These are phyloP conservation scores for Ammospiza nelsoni DNA, from an alignment of 2,113 vertebrate genomes.

Conservation along the genomic window DNA sequence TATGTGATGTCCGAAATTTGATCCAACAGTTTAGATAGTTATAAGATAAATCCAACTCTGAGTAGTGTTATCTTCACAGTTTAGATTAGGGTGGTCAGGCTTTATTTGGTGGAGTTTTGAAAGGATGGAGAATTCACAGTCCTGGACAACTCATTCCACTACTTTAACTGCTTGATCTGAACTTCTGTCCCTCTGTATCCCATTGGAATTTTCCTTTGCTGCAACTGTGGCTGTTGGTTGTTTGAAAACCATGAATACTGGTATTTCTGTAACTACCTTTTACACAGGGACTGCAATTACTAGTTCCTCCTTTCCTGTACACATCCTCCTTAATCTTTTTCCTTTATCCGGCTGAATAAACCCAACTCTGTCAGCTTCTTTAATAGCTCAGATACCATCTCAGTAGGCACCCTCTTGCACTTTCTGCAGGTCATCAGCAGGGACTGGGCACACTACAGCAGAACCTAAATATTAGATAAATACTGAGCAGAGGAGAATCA, in stretches of 20 bases:
- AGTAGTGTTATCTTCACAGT: neutral
- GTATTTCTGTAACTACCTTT: neutral
- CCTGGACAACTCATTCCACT: neutral
- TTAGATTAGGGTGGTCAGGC: neutral
- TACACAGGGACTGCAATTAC: neutral
- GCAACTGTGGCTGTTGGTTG: neutral
- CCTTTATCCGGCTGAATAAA: neutral
- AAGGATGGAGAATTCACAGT: neutral
- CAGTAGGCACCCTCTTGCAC: neutral
- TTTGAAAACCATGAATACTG: neutral
- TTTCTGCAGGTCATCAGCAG: neutral
- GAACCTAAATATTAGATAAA: neutral
- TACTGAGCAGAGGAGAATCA: neutral
- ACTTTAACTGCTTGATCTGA: neutral
- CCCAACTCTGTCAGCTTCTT: neutral
- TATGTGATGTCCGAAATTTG: neutral
- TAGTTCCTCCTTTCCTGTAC: neutral
- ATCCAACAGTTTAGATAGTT: neutral
- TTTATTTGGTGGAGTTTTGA: neutral
- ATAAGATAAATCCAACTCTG: neutral
- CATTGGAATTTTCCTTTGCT: neutral
- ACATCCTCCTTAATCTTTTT: neutral
- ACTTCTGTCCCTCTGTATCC: neutral
- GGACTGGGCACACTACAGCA: neutral
- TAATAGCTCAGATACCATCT: neutral